Percentiles rank a stretch among this genome's conserved stretches.
phyloP scores from a whole-genome alignment of 2,113 vertebrate genomes.

The Globicephala melas region DNA sequence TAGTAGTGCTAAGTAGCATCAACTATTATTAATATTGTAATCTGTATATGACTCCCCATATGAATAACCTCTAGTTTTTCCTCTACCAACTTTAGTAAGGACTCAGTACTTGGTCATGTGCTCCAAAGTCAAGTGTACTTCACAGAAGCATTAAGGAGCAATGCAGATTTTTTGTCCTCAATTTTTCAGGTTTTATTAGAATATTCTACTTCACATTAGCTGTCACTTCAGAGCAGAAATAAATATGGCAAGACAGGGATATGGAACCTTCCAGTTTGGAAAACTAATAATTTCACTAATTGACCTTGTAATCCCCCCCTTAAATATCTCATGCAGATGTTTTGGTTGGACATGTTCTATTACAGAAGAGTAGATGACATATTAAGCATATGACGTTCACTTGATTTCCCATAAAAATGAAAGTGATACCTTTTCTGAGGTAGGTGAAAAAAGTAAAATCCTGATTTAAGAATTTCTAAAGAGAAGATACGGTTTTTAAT shows the following conservation, averaged over 20 bases:
- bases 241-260: neutral
- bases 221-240: neutral
- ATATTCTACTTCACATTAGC: neutral
- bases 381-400: neutral
- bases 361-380: neutral
- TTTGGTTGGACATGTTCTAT: neutral
- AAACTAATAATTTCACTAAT: neutral
- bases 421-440: neutral
- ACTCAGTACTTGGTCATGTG: neutral
- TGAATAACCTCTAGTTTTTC: neutral
- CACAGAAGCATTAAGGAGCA: neutral
- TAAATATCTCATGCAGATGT: neutral
- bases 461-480: neutral
- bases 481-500: neutral
- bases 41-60: neutral
- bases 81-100: neutral
- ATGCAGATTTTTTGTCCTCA: neutral
- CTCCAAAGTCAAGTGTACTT: neutral
- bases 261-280: neutral
- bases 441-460: neutral
- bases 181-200: neutral
- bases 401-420: neutral
- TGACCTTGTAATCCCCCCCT: neutral
- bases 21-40: neutral
- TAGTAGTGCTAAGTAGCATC: neutral